Evolutionary conservation across 2,888 invertebrate species (phyloP).

Genomic region (Oscheius onirici): DNA sequence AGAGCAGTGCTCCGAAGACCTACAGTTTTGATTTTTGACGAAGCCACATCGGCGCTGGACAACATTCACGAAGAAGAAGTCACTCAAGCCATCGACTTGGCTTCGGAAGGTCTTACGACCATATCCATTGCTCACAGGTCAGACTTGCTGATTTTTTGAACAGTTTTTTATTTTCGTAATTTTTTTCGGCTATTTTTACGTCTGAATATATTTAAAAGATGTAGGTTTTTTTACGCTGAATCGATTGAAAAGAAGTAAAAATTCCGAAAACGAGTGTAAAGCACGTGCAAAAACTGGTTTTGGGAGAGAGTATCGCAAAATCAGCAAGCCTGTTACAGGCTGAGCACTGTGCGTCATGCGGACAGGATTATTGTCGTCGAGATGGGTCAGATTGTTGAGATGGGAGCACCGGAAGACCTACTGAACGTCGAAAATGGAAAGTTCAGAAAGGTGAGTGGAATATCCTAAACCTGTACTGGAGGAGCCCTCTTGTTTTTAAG

Average conservation of each 20-base stretch:
- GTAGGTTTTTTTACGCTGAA: too few species aligned
- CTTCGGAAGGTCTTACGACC: slow-evolving; percentile 66
- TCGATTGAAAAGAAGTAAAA: too few species aligned
- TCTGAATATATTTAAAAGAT: too few species aligned
- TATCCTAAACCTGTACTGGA: too few species aligned
- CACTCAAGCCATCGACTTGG: slow-evolving; percentile 66
- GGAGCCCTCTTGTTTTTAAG: too few species aligned
- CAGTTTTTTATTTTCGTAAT: too few species aligned
- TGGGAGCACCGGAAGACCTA: slow-evolving; percentile 66
- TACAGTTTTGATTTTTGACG: slow-evolving; percentile 60
- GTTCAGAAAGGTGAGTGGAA: slow-evolving; percentile 42
- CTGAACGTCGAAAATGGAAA: slow-evolving; percentile 52
- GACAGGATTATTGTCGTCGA: slow-evolving; percentile 68
- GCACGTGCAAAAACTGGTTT: too few species aligned
- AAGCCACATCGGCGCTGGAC: slow-evolving; percentile 69
- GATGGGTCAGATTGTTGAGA: slow-evolving; percentile 65
- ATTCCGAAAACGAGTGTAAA: too few species aligned
- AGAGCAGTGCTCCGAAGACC: slow-evolving; percentile 60
- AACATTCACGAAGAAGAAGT: slow-evolving; percentile 69
- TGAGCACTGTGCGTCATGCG: slow-evolving; percentile 62
- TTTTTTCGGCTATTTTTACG: too few species aligned
- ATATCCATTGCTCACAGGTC: slow-evolving; percentile 69
- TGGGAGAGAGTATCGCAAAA: too few species aligned
- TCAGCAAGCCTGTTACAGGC: too few species aligned
- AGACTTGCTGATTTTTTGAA: too few species aligned